A percentile compares a stretch with the other conserved stretches of the same genome.
Evolutionary conservation across 2,797 vertebrate genomes (phyloP).

Genomic region (Semotilus atromaculatus): DNA sequence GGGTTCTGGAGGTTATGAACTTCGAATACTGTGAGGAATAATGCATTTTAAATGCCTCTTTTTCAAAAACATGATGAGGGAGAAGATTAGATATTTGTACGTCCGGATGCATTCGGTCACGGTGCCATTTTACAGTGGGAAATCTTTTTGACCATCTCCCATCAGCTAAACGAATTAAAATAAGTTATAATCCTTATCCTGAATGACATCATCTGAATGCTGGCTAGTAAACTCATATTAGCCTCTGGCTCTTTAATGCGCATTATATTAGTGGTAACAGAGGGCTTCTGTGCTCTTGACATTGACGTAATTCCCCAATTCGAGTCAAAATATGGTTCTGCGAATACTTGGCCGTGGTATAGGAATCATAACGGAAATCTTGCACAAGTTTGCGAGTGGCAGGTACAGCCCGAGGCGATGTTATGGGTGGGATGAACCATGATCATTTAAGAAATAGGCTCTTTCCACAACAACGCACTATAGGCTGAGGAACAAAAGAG

Average conservation of each 20-base stretch:
- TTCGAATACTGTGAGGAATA: constrained; percentile 11
- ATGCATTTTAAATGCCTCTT: constrained; percentile 7
- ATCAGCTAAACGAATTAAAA: constrained; percentile 32
- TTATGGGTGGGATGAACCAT: constrained; percentile 27
- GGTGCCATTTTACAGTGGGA: constrained; percentile 25
- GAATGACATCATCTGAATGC: constrained; percentile 41
- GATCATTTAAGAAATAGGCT: constrained; percentile 54
- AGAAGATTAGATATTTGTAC: constrained; percentile 17
- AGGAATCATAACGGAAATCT: not conserved
- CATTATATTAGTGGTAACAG: constrained; percentile 12
- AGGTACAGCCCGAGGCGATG: not conserved
- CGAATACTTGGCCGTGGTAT: not conserved
- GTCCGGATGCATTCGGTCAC: constrained; percentile 8
- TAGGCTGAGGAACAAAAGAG: constrained; percentile 63
- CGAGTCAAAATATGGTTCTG: not conserved
- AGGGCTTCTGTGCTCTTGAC: constrained; percentile 13
- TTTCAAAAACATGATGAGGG: constrained; percentile 32
- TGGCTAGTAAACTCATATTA: constrained; percentile 37
- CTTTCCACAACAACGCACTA: constrained; percentile 55
- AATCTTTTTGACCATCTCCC: constrained; percentile 14
- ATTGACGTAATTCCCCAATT: not conserved
- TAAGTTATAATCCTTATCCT: constrained; percentile 32
- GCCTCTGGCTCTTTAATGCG: constrained; percentile 37
- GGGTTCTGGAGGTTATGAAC: constrained; percentile 36
- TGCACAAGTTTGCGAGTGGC: not conserved